Conservation (phyloP, 1,140 invertebrate species). For the Saccostrea echinata region DNA sequence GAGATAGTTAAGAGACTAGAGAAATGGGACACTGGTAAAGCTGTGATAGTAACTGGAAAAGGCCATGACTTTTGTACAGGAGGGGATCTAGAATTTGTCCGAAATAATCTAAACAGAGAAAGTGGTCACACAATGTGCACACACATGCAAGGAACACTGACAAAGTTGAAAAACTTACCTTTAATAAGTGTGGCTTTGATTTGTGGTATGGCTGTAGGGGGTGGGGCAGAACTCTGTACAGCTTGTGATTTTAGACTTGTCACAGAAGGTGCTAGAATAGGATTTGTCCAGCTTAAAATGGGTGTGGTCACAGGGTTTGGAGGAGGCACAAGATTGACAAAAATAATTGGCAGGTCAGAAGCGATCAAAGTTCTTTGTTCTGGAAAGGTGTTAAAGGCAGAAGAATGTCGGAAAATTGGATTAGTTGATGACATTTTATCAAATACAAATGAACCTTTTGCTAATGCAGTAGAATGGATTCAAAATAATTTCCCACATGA, state of each 20-base stretch:
- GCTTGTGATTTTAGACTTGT: constrained; percentile 83
- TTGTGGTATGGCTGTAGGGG: constrained; percentile 83
- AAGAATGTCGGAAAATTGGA: constrained; percentile 79
- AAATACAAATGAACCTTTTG: constrained; percentile 68
- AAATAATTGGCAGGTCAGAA: constrained; percentile 79
- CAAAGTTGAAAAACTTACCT: constrained; percentile 81
- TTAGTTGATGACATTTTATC: constrained; percentile 71
- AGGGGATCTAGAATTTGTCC: constrained; percentile 82
- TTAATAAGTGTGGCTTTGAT: constrained; percentile 82
- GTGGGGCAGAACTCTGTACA: constrained; percentile 83
- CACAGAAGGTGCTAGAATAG: constrained; percentile 78
- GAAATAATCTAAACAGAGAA: constrained; percentile 62
- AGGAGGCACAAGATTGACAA: constrained; percentile 80
- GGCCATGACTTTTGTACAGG: constrained; percentile 84
- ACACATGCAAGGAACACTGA: constrained; percentile 82
- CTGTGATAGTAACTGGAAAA: constrained; percentile 81
- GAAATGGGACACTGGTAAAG: constrained; percentile 81
- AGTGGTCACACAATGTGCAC: constrained; percentile 80
- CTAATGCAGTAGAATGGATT: constrained; percentile 79
- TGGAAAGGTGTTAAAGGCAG: constrained; percentile 74
- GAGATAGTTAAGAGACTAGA: constrained; percentile 80
- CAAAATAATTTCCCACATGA: constrained; percentile 63
- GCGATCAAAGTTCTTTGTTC: constrained; percentile 81
- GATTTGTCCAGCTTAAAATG: constrained; percentile 84
- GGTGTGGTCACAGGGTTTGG: constrained; percentile 84